Evolutionary conservation across 2,797 vertebrate species (phyloP).

Genomic region (Varecia variegata): DNA sequence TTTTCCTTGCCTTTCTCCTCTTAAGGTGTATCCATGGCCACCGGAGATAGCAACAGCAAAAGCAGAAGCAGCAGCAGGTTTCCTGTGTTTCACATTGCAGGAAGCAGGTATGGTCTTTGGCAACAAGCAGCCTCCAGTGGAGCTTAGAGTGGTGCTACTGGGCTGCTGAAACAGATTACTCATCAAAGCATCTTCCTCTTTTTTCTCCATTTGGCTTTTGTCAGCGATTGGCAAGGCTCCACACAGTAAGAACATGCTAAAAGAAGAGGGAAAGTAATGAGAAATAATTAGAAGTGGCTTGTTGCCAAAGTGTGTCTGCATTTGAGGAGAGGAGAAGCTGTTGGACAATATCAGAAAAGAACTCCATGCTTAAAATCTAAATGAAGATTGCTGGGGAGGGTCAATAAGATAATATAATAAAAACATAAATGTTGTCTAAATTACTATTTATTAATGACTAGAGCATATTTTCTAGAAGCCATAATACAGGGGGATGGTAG

Average conservation of each 20-base stretch:
- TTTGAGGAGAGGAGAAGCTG: constrained; percentile 67
- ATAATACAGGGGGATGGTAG: constrained; percentile 55
- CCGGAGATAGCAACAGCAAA: constrained; percentile 32
- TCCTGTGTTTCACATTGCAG: constrained; percentile 42
- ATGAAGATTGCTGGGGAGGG: constrained; percentile 58
- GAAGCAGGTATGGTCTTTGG: constrained; percentile 67
- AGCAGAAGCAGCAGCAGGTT: constrained; percentile 1
- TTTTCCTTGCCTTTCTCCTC: not conserved
- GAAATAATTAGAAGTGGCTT: constrained; percentile 79
- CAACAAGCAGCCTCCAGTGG: constrained; percentile 45
- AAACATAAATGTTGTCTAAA: constrained; percentile 41
- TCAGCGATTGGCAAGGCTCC: constrained; percentile 76
- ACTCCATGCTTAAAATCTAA: constrained; percentile 27
- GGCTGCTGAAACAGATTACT: constrained; percentile 59
- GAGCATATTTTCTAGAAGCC: constrained; percentile 47
- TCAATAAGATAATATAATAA: constrained; percentile 9
- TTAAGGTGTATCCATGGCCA: not conserved
- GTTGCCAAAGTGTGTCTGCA: constrained; percentile 71
- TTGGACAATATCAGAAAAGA: constrained; percentile 41
- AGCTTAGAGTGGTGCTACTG: not conserved
- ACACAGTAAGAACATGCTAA: constrained; percentile 71
- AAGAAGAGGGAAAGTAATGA: constrained; percentile 76
- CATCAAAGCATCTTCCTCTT: constrained; percentile 64
- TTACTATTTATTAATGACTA: constrained; percentile 55
- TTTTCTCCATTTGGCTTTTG: constrained; percentile 69